A percentile compares a stretch with the other conserved stretches of the same genome.
Conservation (phyloP, 2,113 vertebrate genomes). For the Fukomys damarensis region DNA sequence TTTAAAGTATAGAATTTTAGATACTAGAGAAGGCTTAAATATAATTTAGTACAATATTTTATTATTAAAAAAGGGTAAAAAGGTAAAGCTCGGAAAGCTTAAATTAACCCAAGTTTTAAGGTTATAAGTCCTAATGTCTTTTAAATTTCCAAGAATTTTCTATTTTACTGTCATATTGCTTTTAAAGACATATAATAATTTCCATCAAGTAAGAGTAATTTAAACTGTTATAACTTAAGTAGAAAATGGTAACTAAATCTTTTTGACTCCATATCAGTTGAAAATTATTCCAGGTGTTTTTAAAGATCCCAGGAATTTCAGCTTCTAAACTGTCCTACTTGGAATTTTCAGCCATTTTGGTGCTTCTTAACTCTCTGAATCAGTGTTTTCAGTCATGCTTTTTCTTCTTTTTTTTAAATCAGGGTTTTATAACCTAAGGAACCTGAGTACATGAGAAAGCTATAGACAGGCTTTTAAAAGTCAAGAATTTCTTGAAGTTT, state of each 20-base stretch:
- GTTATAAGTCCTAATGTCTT: not conserved
- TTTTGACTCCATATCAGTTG: not conserved
- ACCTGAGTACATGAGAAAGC: not conserved
- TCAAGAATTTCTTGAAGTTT: not conserved
- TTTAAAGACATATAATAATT: not conserved
- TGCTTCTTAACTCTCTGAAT: not conserved
- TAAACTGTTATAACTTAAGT: not conserved
- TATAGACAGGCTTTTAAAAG: not conserved
- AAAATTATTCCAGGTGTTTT: not conserved
- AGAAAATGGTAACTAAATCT: not conserved
- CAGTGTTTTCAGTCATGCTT: not conserved
- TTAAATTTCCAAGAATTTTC: not conserved
- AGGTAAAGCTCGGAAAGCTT: not conserved
- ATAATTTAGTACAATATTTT: not conserved
- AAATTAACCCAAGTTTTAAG: not conserved
- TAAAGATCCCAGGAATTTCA: not conserved
- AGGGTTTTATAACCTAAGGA: not conserved
- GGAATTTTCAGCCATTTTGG: not conserved
- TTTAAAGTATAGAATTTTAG: constrained; percentile 27
- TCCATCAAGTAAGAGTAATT: constrained; percentile 10
- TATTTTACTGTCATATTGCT: not conserved
- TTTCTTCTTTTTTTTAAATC: not conserved
- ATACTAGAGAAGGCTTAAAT: not conserved
- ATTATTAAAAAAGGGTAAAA: not conserved
- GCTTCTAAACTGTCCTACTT: not conserved